These are phyloP conservation scores for Dermochelys coriacea DNA, from an alignment of 2,797 vertebrate genomes.

Conservation along the genomic window DNA sequence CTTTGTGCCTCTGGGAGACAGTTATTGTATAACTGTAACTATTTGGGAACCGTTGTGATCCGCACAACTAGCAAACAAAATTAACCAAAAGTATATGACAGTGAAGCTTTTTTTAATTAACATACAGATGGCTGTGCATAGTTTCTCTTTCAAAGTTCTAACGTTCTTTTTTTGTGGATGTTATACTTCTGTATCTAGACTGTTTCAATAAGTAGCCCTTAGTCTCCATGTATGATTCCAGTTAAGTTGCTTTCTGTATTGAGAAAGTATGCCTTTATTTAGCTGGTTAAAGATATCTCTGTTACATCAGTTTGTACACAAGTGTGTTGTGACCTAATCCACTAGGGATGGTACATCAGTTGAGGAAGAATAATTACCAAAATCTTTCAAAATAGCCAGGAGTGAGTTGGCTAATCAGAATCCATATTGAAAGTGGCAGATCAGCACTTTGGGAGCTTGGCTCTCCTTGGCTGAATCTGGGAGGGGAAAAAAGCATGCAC, in stretches of 20 bases:
- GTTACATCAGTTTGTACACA: conserved; percentile 77
- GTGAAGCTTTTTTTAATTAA: not conserved
- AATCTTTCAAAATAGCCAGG: conserved; percentile 61
- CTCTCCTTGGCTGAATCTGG: conserved; percentile 51
- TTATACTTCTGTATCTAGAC: conserved; percentile 21
- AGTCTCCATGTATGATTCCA: conserved; percentile 43
- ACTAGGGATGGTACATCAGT: conserved; percentile 70
- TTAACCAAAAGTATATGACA: not conserved
- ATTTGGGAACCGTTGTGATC: conserved; percentile 7
- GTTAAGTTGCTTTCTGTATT: conserved; percentile 67
- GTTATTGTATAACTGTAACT: not conserved
- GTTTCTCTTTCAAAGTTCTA: conserved; percentile 3
- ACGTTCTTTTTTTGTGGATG: not conserved
- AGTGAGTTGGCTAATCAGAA: conserved; percentile 71
- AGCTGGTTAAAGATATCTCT: conserved; percentile 77
- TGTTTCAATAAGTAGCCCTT: conserved; percentile 33
- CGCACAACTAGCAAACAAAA: conserved; percentile 16
- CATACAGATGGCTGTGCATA: not conserved
- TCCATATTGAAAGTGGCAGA: conserved; percentile 65
- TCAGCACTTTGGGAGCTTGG: conserved; percentile 52
- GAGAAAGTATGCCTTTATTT: conserved; percentile 77
- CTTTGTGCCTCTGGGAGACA: not conserved
- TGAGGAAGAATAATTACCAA: conserved; percentile 67
- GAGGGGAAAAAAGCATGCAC: not conserved
- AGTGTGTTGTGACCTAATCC: conserved; percentile 76